These are phyloP conservation scores for Lagodon rhomboides DNA, from an alignment of 2,797 vertebrate species.

Conservation along the genomic window DNA sequence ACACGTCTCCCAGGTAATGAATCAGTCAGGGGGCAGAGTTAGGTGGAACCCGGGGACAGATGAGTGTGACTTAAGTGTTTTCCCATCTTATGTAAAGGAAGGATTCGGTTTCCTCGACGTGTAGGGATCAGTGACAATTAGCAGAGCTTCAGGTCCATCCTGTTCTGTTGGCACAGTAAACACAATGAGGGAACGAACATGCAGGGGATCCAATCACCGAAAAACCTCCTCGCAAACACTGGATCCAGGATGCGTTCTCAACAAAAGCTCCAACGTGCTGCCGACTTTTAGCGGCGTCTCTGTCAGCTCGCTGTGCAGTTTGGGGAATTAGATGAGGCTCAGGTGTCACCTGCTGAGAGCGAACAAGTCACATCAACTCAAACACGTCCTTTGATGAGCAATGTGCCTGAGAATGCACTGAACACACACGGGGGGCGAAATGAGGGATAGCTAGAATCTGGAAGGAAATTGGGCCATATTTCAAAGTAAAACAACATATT, in stretches of 20 bases:
- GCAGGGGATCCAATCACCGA: not conserved
- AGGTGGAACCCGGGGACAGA: slow-evolving; percentile 15
- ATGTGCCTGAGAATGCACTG: slow-evolving; percentile 4
- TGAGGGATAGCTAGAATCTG: too few species aligned
- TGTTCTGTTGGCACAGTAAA: slow-evolving; percentile 16
- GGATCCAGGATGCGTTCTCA: slow-evolving; percentile 2
- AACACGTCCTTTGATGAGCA: slow-evolving; percentile 35
- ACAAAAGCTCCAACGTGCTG: slow-evolving; percentile 14
- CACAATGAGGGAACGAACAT: not conserved
- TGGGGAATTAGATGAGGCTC: slow-evolving; percentile 27
- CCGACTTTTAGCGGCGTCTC: slow-evolving; percentile 16
- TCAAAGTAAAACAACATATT: slow-evolving; percentile 12
- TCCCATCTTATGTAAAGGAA: slow-evolving; percentile 54
- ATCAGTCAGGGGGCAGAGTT: slow-evolving; percentile 16
- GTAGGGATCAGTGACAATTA: slow-evolving; percentile 44
- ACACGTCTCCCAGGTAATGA: slow-evolving; percentile 38
- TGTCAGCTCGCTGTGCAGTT: slow-evolving; percentile 34
- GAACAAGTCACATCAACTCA: slow-evolving; percentile 19
- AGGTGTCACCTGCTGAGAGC: slow-evolving; percentile 14
- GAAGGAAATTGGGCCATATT: not conserved
- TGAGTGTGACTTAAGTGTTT: slow-evolving; percentile 40
- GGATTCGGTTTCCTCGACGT: slow-evolving; percentile 50
- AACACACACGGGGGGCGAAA: not conserved
- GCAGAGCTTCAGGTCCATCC: slow-evolving; percentile 19
- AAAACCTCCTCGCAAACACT: not conserved